Base-by-base conservation (phyloP, 2,797 vertebrate genomes). In the Liparis tanakae region DNA sequence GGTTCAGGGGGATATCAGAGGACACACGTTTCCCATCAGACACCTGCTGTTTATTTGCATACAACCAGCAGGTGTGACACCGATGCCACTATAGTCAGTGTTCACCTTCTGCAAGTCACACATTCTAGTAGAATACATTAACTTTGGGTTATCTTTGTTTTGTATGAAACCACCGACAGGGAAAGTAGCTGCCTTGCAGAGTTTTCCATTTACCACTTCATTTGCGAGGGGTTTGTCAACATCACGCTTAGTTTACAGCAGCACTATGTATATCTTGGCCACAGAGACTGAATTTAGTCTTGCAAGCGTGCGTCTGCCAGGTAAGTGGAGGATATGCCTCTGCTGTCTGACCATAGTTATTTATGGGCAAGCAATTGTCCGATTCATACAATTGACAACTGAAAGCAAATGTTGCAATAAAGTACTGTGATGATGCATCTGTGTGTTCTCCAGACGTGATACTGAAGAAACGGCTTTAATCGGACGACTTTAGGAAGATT, bases 181-280 rank as follows among this genome's bases (percentile, higher is more conserved):
- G 41, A 87, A 81, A 89, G 68, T 30, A 57, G 69, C 69, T 64
- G 68, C 61, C n/a, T 22, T 6, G 54, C 36, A 30, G 36, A 51
- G 59, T 56, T 83, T 84, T 76, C 25, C 63, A 71, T 81, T 12
- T 60, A 20, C 89, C 87, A 83, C 79, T 74, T 82, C 18, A 90
- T 85, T 92, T 91, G 74, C 69, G 5, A 6, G 44, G 20, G 51
- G 76, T 60, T 83, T 81, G 17, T 73, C 48, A 70, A 68, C 67
- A 72, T 84, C 82, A 83, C 51, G 69, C 65, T 75, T 25, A 33
- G 67, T 18, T 77, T 65, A 39, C 56, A 37, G 37, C 6, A 17
- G 43, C 48, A 68, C 34, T 60, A 43, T 74, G 58, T 88, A 85
- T 88, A 88, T 72, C 53, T 70, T 30, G 12, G 14, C 37, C 62